These are phyloP conservation scores for Hetaerina americana DNA, from an alignment of 1,140 invertebrate genomes.

Conservation along the genomic window DNA sequence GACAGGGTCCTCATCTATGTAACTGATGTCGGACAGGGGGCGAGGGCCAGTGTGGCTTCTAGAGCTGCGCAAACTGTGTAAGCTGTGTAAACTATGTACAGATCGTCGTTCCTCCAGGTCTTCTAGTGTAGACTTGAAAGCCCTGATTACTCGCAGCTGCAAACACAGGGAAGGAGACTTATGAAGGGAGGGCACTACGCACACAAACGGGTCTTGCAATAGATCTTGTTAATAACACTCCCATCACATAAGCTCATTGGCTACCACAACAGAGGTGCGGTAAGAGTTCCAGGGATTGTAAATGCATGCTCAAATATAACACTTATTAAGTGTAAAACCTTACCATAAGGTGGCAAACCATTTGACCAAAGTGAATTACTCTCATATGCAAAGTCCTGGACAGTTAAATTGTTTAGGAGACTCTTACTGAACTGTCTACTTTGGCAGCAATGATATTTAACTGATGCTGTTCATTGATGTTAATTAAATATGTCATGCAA, in stretches of 20 bases:
- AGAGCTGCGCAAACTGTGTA: slow-evolving; percentile 83
- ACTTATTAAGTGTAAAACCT: not conserved
- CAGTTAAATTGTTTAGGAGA: no score
- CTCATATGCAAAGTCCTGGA: no score
- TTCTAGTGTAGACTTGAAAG: slow-evolving; percentile 99
- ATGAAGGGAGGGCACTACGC: slow-evolving; percentile 16
- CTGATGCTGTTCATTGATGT: slow-evolving; percentile 8
- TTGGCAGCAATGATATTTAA: slow-evolving; percentile 3
- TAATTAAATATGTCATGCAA: slow-evolving; percentile 1
- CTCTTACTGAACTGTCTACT: not conserved
- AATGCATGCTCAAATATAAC: not conserved
- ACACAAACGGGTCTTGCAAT: slow-evolving; percentile 17
- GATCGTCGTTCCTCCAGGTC: slow-evolving; percentile 97
- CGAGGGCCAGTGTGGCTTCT: slow-evolving; percentile 63
- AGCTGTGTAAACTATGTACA: slow-evolving; percentile 92
- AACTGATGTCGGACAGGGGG: slow-evolving; percentile 78
- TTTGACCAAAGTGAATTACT: no score
- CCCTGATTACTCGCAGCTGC: slow-evolving; percentile 99
- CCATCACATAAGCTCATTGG: slow-evolving; percentile 5
- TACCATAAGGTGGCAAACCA: not conserved
- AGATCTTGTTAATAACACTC: slow-evolving; percentile 6
- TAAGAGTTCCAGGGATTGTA: not conserved
- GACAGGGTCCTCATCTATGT: slow-evolving; percentile 76
- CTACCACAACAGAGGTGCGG: slow-evolving; percentile 4
- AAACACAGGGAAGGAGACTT: slow-evolving; percentile 44